phyloP scores from a whole-genome alignment of 2,888 invertebrate genomes.

The Aporophyla nigra region DNA sequence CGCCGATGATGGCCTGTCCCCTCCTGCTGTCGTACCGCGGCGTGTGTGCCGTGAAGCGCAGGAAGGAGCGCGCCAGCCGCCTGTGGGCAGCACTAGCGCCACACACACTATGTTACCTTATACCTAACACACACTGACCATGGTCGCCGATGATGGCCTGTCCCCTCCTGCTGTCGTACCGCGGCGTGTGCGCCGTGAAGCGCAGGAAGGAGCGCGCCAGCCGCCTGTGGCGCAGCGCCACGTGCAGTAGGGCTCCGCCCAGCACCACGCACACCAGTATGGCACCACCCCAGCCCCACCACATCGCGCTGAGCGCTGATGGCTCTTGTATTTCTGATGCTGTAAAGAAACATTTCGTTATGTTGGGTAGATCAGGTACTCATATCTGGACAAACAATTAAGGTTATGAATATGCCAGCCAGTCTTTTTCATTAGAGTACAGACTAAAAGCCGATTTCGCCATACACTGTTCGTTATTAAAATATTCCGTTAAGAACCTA shows the following conservation, averaged over 20 bases:
- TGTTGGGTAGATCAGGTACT: background rate
- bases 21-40: no score
- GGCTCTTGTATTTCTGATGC: slow-evolving; percentile 51
- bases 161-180: slow-evolving; percentile 96
- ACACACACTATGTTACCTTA: background rate
- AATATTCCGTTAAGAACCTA: background rate
- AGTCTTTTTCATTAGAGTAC: background rate
- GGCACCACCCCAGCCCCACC: slow-evolving; percentile 82
- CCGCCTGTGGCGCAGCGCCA: slow-evolving; percentile 93
- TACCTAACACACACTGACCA: slow-evolving; percentile 83
- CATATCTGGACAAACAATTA: background rate
- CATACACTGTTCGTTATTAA: background rate
- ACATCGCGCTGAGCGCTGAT: slow-evolving; percentile 62
- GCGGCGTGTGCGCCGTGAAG: slow-evolving; percentile 89
- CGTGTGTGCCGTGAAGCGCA: no score
- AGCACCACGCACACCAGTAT: slow-evolving; percentile 81
- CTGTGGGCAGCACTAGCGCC: no score
- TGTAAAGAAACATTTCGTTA: background rate
- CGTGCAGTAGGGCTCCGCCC: slow-evolving; percentile 91
- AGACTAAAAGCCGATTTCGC: background rate
- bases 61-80: no score
- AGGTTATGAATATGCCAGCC: background rate
- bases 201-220: slow-evolving; percentile 95
- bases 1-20: no score
- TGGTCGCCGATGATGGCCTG: slow-evolving; percentile 96